These are phyloP conservation scores for Cephus sareptanus DNA, from an alignment of 2,888 invertebrate genomes.

Conservation along the genomic window DNA sequence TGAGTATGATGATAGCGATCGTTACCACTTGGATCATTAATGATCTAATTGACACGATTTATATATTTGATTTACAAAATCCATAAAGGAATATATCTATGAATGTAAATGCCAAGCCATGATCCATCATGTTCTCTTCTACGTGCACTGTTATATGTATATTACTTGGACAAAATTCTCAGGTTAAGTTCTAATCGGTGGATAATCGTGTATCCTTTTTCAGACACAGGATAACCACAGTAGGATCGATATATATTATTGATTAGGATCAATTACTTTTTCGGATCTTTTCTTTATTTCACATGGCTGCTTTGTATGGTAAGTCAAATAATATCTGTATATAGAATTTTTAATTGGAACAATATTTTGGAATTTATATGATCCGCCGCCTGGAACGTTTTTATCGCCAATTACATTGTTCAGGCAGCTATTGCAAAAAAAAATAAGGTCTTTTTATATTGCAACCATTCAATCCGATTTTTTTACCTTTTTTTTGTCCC, in stretches of 20 bases:
- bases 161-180: neutral
- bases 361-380: neutral
- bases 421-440: neutral
- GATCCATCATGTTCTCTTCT: neutral
- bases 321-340: neutral
- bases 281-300: neutral
- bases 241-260: neutral
- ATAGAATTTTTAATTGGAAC: neutral
- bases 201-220: neutral
- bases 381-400: neutral
- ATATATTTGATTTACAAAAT: neutral
- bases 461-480: conserved; percentile 13
- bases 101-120: neutral
- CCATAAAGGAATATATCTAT: neutral
- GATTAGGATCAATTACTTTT: neutral
- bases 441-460: conserved; percentile 13
- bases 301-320: neutral
- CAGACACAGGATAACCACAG: neutral
- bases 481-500: neutral
- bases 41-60: neutral
- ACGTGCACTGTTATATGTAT: neutral
- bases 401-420: neutral
- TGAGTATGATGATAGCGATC: neutral
- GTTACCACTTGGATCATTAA: neutral
- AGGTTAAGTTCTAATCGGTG: neutral